phyloP scores from a whole-genome alignment of 2,113 vertebrate species.

The Raja brachyura region DNA sequence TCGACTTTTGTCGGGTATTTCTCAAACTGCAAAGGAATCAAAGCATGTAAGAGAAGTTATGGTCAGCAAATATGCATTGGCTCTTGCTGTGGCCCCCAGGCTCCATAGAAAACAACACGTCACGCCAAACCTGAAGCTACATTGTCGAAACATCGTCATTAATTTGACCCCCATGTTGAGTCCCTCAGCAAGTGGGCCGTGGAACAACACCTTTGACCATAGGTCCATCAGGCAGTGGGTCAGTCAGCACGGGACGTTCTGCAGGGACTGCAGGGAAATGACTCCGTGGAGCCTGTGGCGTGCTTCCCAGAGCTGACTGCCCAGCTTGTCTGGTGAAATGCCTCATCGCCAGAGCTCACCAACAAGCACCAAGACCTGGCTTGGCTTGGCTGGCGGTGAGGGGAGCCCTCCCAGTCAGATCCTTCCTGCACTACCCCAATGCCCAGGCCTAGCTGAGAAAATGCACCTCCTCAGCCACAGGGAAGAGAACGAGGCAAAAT shows the following conservation, averaged over 20 bases:
- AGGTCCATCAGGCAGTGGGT: no score
- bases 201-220: no score
- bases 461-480: background rate
- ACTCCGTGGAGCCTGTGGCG: no score
- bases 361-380: no score
- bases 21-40: conserved; percentile 96
- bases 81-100: background rate
- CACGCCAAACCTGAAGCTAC: background rate
- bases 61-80: background rate
- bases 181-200: background rate
- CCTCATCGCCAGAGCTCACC: no score
- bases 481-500: background rate
- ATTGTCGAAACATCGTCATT: background rate
- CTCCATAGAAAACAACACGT: background rate
- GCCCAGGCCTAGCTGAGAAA: background rate
- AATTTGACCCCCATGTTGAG: background rate
- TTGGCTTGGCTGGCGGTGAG: no score
- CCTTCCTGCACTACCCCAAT: no score
- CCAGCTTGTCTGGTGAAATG: no score
- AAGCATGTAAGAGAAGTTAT: conserved; percentile 66
- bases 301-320: no score
- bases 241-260: no score
- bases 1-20: conserved; percentile 99
- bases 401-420: no score
- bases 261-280: no score